Base-by-base conservation (phyloP, 2,113 vertebrate species). In the Trematomus loennbergii region DNA sequence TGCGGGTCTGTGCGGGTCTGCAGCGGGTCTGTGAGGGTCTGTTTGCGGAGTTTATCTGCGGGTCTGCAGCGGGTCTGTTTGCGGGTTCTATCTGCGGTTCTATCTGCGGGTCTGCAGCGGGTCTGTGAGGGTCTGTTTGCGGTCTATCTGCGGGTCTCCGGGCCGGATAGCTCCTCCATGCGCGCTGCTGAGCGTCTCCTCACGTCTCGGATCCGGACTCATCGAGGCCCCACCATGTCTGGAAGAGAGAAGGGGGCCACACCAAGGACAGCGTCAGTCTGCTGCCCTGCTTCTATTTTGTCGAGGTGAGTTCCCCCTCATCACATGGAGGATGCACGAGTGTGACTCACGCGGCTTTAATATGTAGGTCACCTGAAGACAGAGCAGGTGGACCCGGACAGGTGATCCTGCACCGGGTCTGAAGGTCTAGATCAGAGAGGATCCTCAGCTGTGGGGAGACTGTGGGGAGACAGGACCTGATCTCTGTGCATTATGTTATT, bases 231-330 rank as follows among this genome's bases (percentile, higher is more conserved):
- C 80, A 93, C 90, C 94, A 99, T 99, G 98, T 97, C 97, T 90
- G 94, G 96, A 4, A 95, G 97, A 88, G 97, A 97, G 4, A 97
- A 96, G 91, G 95, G 87, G 94, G 90, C 88, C 94, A 93, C 83
- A 96, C 95, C 90, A 98, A 98, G 95, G 98, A 99, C 90, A 99
- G 97, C 82, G 96, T 99, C 88, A 97, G 97, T 69, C 94, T 99
- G 83, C 93, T 99, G 90, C 98, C 98, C 71, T 99, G 98, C 89
- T 99, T 99, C 92, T 99, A 99, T 90, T 99, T 99, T 79, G 97
- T 99, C 5, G 98, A 99, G 98, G 98, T 99, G 90, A 94, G 97
- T 94, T 17, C 52, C 33, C 33, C 29, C 40, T 9, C 18, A 22
- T 40, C 54, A 45, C 29, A 53, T 13, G 22, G 11, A 40, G 36